Evolutionary conservation across 2,888 invertebrate genomes (phyloP).

Genomic region (Hypsopygia costalis): DNA sequence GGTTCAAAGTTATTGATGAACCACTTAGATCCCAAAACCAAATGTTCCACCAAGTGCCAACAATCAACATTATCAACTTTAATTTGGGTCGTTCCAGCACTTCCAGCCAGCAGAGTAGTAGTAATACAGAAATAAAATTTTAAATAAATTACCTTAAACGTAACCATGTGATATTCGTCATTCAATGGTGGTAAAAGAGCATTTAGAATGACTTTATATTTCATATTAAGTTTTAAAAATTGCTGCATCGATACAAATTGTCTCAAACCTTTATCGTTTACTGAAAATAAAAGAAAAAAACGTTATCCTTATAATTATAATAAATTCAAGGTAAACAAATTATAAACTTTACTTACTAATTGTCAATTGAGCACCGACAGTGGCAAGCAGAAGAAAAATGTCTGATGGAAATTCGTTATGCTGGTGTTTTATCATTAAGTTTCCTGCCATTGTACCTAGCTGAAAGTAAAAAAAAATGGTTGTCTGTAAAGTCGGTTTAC

Average conservation of each 20-base stretch:
- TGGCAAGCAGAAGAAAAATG: slow-evolving; percentile 76
- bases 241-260: slow-evolving; percentile 47
- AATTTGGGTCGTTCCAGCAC: no score
- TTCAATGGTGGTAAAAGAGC: slow-evolving; percentile 76
- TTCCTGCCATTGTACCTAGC: slow-evolving; percentile 86
- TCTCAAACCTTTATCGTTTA: slow-evolving; percentile 8
- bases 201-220: slow-evolving; percentile 69
- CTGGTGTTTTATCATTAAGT: slow-evolving; percentile 84
- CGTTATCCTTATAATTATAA: background rate
- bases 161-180: slow-evolving; percentile 68
- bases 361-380: slow-evolving; percentile 48
- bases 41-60: no score
- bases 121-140: no score
- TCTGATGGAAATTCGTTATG: slow-evolving; percentile 86
- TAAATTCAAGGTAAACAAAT: background rate
- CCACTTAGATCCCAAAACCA: no score
- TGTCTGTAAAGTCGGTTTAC: no score
- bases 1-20: no score
- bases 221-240: slow-evolving; percentile 67
- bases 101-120: no score
- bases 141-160: slow-evolving; percentile 80
- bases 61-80: no score
- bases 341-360: slow-evolving; percentile 39
- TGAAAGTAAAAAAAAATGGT: slow-evolving; percentile 47
- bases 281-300: slow-evolving; percentile 4